Conservation (phyloP, 2,888 invertebrate species). For the Lissonota sp. region DNA sequence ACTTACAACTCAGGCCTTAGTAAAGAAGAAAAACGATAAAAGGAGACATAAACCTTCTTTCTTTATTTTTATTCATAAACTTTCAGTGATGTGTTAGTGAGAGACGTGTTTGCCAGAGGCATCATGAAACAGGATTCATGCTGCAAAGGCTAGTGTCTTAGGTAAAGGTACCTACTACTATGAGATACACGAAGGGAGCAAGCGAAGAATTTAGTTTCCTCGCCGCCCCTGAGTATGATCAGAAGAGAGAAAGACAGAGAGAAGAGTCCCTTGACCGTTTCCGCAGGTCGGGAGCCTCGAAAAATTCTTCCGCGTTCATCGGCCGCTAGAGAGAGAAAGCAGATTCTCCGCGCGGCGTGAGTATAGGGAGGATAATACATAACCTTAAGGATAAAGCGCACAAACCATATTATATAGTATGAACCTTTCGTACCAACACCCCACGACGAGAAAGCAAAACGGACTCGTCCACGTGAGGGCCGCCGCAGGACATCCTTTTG, state of each 20-base stretch:
- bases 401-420: background rate
- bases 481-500: too few species aligned
- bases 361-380: slow-evolving; percentile 17
- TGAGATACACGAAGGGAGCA: slow-evolving; percentile 48
- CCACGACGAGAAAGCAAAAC: slow-evolving; percentile 1
- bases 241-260: slow-evolving; percentile 17
- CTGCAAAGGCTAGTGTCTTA: slow-evolving; percentile 41
- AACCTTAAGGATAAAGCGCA: slow-evolving; percentile 25
- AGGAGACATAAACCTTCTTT: background rate
- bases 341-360: slow-evolving; percentile 4
- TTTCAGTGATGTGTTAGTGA: slow-evolving; percentile 22
- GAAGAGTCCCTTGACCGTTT: slow-evolving; percentile 65
- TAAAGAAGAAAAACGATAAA: too few species aligned
- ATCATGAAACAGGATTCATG: slow-evolving; percentile 55
- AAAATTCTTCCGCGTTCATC: slow-evolving; percentile 79
- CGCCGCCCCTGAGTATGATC: slow-evolving; percentile 36
- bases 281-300: slow-evolving; percentile 66
- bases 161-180: slow-evolving; percentile 41
- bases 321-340: slow-evolving; percentile 67
- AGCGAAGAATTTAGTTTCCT: slow-evolving; percentile 50
- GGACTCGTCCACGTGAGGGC: slow-evolving; percentile 11
- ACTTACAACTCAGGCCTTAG: too few species aligned
- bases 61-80: slow-evolving; percentile 15
- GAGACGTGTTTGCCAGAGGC: slow-evolving; percentile 27
- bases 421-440: background rate